Evolutionary conservation across 2,113 vertebrate genomes (phyloP), one percentile per base, ranked within the genome.

Genomic region (Galemys pyrenaicus): DNA sequence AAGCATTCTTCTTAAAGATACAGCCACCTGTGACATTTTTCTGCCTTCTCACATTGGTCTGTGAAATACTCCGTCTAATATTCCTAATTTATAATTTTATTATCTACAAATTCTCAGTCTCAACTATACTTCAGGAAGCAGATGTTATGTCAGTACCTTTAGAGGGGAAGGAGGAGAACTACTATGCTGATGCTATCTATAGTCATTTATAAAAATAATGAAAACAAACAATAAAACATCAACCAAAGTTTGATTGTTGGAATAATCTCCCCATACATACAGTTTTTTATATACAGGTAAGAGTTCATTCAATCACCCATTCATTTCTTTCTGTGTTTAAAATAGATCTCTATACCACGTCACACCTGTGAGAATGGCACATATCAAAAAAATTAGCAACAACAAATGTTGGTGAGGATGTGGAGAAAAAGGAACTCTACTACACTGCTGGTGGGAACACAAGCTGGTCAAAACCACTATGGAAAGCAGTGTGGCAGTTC

Each of bases 301-400:
- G 35, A 88, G 19, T 26, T 87, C 71, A 94, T 58, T 92, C 84
- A 87, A 84, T 8, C 8, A 67, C n/a, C 4, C 5, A 49, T 49
- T 49, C 39, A 82, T 87, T 44, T 74, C 44, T 86, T 77, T 51
- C 64, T 68, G 37, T 92, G 75, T 91, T 93, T 92, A 91, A 89
- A 91, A 6, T 85, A 79, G 49, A 82, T 86, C 32, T 91, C 19
- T 82, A 60, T 22, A n/a, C n/a, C n/a, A n/a, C n/a, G n/a, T n/a
- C n/a, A n/a, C n/a, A n/a, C n/a, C n/a, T n/a, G n/a, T n/a, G n/a
- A n/a, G n/a, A n/a, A n/a, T n/a, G n/a, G n/a, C n/a, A n/a, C n/a
- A n/a, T n/a, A n/a, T n/a, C n/a, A n/a, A n/a, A n/a, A n/a, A n/a
- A n/a, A n/a, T n/a, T n/a, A n/a, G n/a, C n/a, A n/a, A n/a, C n/a